Evolutionary conservation across 2,888 invertebrate species (phyloP).

Genomic region (Perdita meconis): DNA sequence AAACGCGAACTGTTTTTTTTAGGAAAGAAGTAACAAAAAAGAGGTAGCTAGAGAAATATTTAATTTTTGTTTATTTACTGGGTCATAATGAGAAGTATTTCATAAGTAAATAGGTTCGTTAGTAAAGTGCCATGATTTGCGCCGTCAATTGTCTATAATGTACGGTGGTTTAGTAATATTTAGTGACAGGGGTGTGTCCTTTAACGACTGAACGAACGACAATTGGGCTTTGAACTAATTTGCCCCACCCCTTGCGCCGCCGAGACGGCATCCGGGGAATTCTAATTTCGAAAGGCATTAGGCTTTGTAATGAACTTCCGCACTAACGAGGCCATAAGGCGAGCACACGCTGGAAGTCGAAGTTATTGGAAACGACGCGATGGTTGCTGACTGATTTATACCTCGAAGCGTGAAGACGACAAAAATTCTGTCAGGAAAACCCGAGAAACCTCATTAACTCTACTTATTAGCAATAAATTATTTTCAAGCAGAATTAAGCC

Average conservation of each 20-base stretch:
- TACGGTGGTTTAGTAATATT: slow-evolving; percentile 45
- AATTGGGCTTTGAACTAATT: slow-evolving; percentile 60
- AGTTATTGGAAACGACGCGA: slow-evolving; percentile 64
- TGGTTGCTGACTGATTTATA: slow-evolving; percentile 47
- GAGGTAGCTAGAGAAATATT: no score
- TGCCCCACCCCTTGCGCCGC: slow-evolving; percentile 2
- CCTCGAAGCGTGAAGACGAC: slow-evolving; percentile 3
- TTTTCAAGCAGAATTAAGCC: no score
- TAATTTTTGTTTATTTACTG: no score
- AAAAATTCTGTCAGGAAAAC: slow-evolving; percentile 4
- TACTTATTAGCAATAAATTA: no score
- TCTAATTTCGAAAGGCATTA: slow-evolving; percentile 70
- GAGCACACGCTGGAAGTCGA: slow-evolving; percentile 56
- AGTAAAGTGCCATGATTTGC: no score
- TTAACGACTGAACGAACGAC: slow-evolving; percentile 36
- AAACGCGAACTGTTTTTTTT: not conserved
- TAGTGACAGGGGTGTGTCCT: slow-evolving; percentile 42
- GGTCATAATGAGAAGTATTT: no score
- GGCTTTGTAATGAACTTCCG: slow-evolving; percentile 69
- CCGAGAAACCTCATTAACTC: no score
- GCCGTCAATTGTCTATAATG: no score
- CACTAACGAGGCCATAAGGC: slow-evolving; percentile 69
- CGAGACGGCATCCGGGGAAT: slow-evolving; percentile 62
- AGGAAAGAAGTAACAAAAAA: no score
- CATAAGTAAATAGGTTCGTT: no score